Evolutionary conservation across 2,113 vertebrate species (phyloP).

Genomic region (Anas platyrhynchos): DNA sequence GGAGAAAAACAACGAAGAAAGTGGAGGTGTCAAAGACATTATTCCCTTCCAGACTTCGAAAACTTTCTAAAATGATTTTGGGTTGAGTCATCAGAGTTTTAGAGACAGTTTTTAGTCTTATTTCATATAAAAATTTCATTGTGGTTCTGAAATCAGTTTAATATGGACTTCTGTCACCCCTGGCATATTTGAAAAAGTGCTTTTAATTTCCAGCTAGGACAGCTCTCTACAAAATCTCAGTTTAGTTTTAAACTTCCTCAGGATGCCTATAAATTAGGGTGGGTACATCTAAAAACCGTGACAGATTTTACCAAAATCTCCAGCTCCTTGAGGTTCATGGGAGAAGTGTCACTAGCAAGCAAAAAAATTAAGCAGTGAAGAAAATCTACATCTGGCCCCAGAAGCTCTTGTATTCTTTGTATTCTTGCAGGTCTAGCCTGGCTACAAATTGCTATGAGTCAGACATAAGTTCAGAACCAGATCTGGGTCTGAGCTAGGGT

Average conservation of each 20-base stretch:
- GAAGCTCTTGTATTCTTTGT: neutral
- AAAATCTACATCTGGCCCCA: neutral
- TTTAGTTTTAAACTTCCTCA: neutral
- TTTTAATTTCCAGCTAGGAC: neutral
- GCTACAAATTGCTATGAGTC: neutral
- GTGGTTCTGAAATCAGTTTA: slow-evolving; percentile 2
- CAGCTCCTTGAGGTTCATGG: neutral
- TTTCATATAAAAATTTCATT: neutral
- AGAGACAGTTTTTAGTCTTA: neutral
- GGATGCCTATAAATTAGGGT: neutral
- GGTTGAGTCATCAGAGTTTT: neutral
- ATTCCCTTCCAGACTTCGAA: neutral
- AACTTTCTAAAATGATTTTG: neutral
- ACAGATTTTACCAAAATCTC: neutral
- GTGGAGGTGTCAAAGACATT: neutral
- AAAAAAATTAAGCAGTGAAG: neutral
- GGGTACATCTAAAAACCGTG: neutral
- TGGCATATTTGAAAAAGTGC: neutral
- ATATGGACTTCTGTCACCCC: neutral
- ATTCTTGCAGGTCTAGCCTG: neutral
- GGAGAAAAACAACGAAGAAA: neutral
- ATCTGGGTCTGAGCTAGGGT: neutral
- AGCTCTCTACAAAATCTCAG: neutral
- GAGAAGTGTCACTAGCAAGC: neutral
- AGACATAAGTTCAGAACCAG: neutral